Evolutionary conservation across 2,888 invertebrate genomes (phyloP).

Genomic region (Phengaris arion): DNA sequence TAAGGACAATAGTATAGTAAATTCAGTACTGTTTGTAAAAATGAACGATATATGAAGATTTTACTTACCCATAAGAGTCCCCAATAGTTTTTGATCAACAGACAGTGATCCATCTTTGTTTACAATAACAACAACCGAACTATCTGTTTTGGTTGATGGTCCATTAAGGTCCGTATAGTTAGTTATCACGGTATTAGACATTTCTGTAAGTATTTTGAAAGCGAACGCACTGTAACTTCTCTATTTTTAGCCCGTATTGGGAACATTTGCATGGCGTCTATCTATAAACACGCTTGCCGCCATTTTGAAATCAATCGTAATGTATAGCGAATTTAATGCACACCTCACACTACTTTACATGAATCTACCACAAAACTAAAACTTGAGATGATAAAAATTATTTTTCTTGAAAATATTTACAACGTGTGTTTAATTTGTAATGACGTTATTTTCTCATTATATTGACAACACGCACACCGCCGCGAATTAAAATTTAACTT

Average conservation of each 20-base stretch:
- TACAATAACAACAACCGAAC: conserved; percentile 90
- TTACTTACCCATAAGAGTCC: conserved; percentile 87
- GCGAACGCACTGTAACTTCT: conserved; percentile 58
- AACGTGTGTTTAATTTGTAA: conserved; percentile 17
- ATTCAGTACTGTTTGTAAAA: background rate
- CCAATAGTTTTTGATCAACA: conserved; percentile 88
- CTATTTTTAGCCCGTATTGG: conserved; percentile 69
- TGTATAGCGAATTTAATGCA: conserved; percentile 31
- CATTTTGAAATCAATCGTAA: conserved; percentile 63
- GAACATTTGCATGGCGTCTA: conserved; percentile 67
- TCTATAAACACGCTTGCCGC: conserved; percentile 71
- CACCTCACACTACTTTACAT: conserved; percentile 31
- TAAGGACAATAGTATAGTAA: background rate
- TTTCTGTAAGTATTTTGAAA: conserved; percentile 62
- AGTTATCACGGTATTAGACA: conserved; percentile 78
- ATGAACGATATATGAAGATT: background rate
- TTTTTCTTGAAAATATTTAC: conserved; percentile 19
- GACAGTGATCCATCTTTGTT: conserved; percentile 92
- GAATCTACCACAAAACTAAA: conserved; percentile 1
- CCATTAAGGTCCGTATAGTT: conserved; percentile 77
- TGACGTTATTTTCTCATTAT: conserved; percentile 16
- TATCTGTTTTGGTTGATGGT: conserved; percentile 79
- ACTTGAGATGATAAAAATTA: conserved; percentile 10
- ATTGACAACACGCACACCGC: conserved; percentile 26
- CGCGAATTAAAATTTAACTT: background rate